Conservation (phyloP, 64 coral and sea anemone genomes). For the Dendrophyllia cribrosa region DNA sequence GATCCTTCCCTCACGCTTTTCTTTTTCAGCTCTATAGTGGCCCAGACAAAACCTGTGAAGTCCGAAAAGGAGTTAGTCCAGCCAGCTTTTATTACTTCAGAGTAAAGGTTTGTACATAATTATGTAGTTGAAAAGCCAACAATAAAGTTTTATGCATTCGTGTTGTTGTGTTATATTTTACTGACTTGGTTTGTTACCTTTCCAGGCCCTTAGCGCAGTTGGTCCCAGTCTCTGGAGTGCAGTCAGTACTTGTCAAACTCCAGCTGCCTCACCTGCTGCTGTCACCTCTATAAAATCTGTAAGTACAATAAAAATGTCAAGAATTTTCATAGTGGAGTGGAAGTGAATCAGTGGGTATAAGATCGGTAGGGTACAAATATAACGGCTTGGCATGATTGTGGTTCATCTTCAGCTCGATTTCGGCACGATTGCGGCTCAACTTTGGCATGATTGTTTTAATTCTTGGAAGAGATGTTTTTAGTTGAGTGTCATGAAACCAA, state of each 20-base stretch:
- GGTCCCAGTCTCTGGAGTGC: conserved; percentile 92
- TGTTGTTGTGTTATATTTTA: background rate
- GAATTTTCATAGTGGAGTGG: background rate
- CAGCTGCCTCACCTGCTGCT: conserved; percentile 86
- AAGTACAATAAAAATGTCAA: background rate
- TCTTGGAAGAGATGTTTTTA: background rate
- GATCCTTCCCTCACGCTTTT: background rate
- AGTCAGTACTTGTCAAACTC: conserved; percentile 89
- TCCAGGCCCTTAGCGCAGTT: conserved; percentile 83
- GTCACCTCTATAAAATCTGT: conserved; percentile 90
- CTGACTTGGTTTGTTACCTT: background rate
- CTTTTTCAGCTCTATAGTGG: conserved; percentile 82
- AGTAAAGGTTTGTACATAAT: conserved; percentile 77
- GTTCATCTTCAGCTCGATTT: background rate
- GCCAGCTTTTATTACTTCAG: conserved; percentile 91
- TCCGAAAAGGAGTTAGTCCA: conserved; percentile 84
- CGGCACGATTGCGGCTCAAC: background rate
- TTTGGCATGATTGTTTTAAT: background rate
- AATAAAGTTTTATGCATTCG: background rate
- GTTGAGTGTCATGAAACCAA: background rate
- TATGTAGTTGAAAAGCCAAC: too few species aligned
- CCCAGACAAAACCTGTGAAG: conserved; percentile 81
- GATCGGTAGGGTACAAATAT: too few species aligned
- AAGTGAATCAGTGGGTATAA: background rate
- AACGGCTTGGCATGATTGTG: too few species aligned